phyloP scores from a whole-genome alignment of 1,140 invertebrate species.

The Solenopsis invicta region DNA sequence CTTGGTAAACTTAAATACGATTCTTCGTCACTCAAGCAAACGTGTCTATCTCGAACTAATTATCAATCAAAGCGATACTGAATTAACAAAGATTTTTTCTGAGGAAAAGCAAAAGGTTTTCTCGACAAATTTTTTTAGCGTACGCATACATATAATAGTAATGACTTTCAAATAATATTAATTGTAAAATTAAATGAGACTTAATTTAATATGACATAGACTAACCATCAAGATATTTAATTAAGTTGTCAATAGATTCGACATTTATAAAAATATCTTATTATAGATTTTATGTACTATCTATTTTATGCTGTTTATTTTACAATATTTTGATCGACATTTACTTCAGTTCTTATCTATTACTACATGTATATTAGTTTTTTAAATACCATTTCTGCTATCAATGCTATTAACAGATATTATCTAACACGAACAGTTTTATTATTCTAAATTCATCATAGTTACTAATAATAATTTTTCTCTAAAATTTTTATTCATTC shows the following conservation, averaged over 20 bases:
- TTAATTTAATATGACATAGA: not conserved
- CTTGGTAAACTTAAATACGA: not conserved
- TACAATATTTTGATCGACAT: not conserved
- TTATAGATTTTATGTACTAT: not conserved
- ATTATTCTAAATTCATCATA: not conserved
- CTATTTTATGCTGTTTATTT: not conserved
- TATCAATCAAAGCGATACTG: not conserved
- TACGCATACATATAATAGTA: not conserved
- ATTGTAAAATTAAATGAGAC: not conserved
- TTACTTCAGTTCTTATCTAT: not conserved
- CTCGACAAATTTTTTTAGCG: not conserved
- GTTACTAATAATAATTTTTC: not conserved
- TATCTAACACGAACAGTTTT: not conserved
- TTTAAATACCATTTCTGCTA: not conserved
- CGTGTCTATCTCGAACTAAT: not conserved
- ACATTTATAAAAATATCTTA: not conserved
- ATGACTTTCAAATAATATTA: slow-evolving; percentile 14
- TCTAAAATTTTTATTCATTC: too few species aligned
- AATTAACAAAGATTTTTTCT: not conserved
- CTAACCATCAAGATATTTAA: not conserved
- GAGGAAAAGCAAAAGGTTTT: not conserved
- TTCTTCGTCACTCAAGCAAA: not conserved
- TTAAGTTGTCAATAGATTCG: not conserved
- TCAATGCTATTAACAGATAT: not conserved
- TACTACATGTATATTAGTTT: not conserved